A percentile compares a stretch with the other conserved stretches of the same genome.
phyloP scores from a whole-genome alignment of 35 echinoderm and acorn worm genomes.

The Amphiura filiformis region DNA sequence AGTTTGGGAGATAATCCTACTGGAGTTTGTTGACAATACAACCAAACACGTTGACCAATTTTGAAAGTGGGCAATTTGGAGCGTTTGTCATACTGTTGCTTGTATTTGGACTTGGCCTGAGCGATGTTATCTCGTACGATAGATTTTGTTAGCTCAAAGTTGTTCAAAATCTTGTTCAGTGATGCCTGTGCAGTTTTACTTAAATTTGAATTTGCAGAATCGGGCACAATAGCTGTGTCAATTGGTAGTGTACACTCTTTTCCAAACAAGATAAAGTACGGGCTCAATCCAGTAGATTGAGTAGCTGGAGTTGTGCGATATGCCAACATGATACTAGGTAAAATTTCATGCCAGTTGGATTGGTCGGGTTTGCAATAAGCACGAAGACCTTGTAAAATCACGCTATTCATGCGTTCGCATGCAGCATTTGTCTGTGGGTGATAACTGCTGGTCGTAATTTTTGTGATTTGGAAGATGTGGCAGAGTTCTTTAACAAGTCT shows the following conservation, averaged over 20 bases:
- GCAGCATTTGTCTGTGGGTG: conserved; percentile 57
- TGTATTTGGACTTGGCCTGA: conserved; percentile 3
- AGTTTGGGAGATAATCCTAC: conserved; percentile 16
- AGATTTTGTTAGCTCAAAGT: neutral
- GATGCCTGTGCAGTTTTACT: neutral
- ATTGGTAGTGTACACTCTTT: conserved; percentile 40
- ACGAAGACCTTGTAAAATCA: conserved; percentile 38
- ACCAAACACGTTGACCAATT: conserved; percentile 10
- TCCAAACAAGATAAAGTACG: conserved; percentile 46
- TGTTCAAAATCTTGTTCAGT: conserved; percentile 20
- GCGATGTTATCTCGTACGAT: conserved; percentile 14
- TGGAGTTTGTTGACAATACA: neutral
- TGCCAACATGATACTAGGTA: conserved; percentile 54
- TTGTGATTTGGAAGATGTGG: conserved; percentile 36
- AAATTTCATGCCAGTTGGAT: conserved; percentile 22
- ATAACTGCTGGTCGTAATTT: conserved; percentile 43
- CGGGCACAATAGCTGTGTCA: conserved; percentile 36
- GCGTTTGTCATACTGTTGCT: conserved; percentile 2
- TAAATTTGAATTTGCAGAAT: neutral
- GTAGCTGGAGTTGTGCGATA: conserved; percentile 52
- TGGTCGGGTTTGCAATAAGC: conserved; percentile 33
- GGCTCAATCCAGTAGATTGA: conserved; percentile 48
- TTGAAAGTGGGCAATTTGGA: neutral
- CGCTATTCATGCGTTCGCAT: conserved; percentile 53
- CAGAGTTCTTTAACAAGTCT: conserved; percentile 28